Conservation (phyloP, 2,797 vertebrate species). For the Hirundo rustica region DNA sequence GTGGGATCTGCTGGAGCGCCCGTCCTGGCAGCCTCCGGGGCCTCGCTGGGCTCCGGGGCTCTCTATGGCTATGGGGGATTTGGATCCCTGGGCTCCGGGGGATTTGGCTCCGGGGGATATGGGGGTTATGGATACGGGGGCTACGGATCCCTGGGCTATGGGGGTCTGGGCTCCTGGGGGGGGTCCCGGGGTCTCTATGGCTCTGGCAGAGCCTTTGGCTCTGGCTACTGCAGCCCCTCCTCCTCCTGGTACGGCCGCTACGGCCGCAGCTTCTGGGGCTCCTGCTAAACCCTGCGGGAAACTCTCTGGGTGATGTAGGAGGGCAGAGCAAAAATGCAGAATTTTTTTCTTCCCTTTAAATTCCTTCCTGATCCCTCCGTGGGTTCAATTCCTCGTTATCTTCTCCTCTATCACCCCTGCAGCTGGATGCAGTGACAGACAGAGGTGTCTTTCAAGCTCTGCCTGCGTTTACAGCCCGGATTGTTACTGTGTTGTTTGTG, state of each 20-base stretch:
- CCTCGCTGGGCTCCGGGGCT: not conserved
- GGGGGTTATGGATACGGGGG: not conserved
- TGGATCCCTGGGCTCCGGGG: too few species aligned
- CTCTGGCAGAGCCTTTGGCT: not conserved
- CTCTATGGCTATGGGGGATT: too few species aligned
- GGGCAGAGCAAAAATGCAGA: not conserved
- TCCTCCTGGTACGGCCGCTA: not conserved
- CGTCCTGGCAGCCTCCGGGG: fast-evolving
- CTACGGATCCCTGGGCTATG: not conserved
- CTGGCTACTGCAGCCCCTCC: too few species aligned
- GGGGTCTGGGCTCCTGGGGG: not conserved
- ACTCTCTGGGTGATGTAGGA: not conserved
- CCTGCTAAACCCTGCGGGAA: not conserved
- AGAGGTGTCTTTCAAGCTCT: not conserved
- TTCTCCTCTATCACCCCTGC: not conserved
- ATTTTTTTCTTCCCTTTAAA: not conserved
- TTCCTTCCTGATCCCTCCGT: not conserved
- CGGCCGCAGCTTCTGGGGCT: not conserved
- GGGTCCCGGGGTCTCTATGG: not conserved
- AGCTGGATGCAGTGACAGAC: not conserved
- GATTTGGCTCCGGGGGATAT: not conserved
- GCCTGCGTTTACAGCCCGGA: not conserved
- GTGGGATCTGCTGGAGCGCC: not conserved
- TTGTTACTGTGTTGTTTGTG: not conserved
- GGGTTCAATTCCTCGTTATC: not conserved